Percentiles rank a stretch among this genome's conserved stretches.
Conservation (phyloP, 2,888 invertebrate genomes). For the Eueremaeus valkanovi region DNA sequence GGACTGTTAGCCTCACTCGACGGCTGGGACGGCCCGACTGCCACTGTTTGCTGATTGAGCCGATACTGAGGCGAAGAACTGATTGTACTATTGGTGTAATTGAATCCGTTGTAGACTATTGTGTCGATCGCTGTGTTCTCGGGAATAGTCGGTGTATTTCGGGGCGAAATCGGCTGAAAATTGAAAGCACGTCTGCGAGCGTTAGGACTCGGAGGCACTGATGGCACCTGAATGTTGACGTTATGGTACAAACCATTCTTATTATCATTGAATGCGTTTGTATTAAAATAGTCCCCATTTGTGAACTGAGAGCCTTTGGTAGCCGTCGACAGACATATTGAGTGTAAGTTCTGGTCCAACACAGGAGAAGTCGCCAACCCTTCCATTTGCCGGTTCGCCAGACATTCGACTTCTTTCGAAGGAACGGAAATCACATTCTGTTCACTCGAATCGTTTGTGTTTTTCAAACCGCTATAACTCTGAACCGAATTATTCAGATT, state of each 20-base stretch:
- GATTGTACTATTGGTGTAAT: conserved; percentile 7
- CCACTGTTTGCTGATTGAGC: conserved; percentile 42
- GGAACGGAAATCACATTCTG: neutral
- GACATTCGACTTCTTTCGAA: neutral
- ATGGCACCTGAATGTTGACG: conserved; percentile 45
- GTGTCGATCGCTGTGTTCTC: conserved; percentile 43
- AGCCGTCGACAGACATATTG: neutral
- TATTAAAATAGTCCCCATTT: neutral
- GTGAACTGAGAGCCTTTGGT: neutral
- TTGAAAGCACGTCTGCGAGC: conserved; percentile 73
- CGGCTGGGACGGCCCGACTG: conserved; percentile 56
- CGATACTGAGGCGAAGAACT: conserved; percentile 32
- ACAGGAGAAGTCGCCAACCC: neutral
- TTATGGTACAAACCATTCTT: conserved; percentile 22
- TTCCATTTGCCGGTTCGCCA: neutral
- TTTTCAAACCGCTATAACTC: conserved; percentile 11
- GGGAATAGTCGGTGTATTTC: conserved; percentile 50
- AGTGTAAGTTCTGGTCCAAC: no score
- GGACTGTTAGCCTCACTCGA: conserved; percentile 70
- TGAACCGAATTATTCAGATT: conserved; percentile 34
- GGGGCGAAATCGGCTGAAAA: conserved; percentile 79
- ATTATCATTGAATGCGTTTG: neutral
- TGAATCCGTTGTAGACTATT: conserved; percentile 28
- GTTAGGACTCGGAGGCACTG: conserved; percentile 69
- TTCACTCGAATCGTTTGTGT: neutral